Conservation (phyloP, 35 echinoderm and acorn worm species). For the Hemicentrotus pulcherrimus region DNA sequence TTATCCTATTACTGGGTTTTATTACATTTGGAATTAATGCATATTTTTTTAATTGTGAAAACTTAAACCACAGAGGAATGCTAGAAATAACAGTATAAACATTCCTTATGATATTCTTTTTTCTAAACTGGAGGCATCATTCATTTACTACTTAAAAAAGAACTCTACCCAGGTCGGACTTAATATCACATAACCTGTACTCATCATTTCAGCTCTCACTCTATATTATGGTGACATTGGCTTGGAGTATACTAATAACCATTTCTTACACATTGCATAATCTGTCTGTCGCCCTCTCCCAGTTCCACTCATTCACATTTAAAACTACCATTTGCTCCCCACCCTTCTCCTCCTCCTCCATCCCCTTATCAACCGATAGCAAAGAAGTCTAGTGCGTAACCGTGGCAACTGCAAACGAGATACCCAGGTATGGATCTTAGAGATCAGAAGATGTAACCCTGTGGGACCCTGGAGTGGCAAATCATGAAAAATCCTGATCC, state of each 20-base stretch:
- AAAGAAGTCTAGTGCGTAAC: slow-evolving; percentile 40
- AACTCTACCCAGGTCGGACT: neutral
- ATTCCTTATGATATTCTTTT: too few species aligned
- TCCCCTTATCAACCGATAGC: neutral
- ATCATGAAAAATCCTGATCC: neutral
- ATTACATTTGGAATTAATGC: too few species aligned
- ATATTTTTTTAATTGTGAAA: too few species aligned
- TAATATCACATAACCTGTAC: neutral
- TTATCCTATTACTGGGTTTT: too few species aligned
- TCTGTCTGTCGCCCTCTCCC: neutral
- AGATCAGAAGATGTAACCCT: neutral
- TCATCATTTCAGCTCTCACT: too few species aligned
- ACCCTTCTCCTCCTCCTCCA: neutral
- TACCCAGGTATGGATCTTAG: neutral
- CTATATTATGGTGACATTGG: neutral
- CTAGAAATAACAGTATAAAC: too few species aligned
- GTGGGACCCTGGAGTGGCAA: neutral
- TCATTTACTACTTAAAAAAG: neutral
- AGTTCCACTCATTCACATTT: neutral
- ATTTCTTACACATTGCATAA: neutral
- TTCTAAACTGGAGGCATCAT: too few species aligned
- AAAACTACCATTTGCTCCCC: slow-evolving; percentile 1
- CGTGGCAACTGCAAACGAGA: slow-evolving; percentile 43
- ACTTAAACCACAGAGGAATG: too few species aligned
- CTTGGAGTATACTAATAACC: neutral